Evolutionary conservation across 2,888 invertebrate genomes (phyloP).

Genomic region (Malacosoma neustria): DNA sequence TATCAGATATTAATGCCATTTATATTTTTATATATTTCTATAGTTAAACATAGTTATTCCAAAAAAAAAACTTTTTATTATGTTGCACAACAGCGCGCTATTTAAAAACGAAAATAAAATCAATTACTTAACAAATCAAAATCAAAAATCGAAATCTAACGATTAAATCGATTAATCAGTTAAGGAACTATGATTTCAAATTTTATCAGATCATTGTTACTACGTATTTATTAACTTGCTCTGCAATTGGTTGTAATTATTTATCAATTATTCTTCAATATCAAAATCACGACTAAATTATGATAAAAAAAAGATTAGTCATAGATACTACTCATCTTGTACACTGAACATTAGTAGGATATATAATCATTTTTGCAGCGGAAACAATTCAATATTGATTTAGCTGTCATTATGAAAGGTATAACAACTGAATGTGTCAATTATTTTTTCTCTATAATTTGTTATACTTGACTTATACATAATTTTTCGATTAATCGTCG

Average conservation of each 20-base stretch:
- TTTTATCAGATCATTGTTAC: background rate
- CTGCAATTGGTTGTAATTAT: background rate
- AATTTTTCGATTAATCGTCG: too few species aligned
- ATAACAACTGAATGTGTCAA: too few species aligned
- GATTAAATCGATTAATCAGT: background rate
- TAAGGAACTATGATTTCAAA: background rate
- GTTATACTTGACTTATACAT: too few species aligned
- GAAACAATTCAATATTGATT: conserved; percentile 7
- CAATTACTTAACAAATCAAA: background rate
- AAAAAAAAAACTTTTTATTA: too few species aligned
- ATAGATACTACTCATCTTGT: conserved; percentile 12
- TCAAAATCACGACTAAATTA: conserved; percentile 11
- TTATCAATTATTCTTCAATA: conserved; percentile 11
- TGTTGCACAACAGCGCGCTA: too few species aligned
- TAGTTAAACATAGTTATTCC: too few species aligned
- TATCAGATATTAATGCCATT: too few species aligned
- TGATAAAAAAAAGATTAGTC: conserved; percentile 12
- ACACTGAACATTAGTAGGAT: conserved; percentile 11
- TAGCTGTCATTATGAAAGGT: conserved; percentile 19
- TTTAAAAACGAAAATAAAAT: too few species aligned
- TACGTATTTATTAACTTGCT: background rate
- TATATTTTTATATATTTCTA: too few species aligned
- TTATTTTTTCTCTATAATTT: too few species aligned
- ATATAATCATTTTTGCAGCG: conserved; percentile 1
- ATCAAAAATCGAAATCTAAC: background rate